phyloP scores from a whole-genome alignment of 2,113 vertebrate species.

The Malurus alboscapulatus region DNA sequence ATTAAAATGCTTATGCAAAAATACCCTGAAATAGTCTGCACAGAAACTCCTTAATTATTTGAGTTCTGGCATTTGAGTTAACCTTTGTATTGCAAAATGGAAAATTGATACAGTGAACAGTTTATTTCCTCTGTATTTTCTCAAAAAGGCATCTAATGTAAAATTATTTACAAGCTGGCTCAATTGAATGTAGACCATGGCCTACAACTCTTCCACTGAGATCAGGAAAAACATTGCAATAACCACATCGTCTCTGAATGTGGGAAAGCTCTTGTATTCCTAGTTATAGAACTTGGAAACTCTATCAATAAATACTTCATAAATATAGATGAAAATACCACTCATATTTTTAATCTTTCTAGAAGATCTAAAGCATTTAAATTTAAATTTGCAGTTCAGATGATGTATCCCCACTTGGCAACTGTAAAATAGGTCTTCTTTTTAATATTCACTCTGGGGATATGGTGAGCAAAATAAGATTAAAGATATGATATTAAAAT shows the following conservation, averaged over 20 bases:
- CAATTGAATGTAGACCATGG: background rate
- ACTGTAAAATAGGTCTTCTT: constrained; percentile 45
- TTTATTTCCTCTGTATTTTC: background rate
- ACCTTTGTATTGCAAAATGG: background rate
- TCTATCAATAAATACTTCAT: background rate
- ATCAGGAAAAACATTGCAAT: background rate
- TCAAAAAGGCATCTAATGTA: background rate
- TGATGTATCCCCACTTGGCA: constrained; percentile 42
- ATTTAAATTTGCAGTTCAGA: constrained; percentile 53
- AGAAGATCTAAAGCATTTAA: constrained; percentile 56
- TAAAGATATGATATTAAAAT: constrained; percentile 51
- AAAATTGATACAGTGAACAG: background rate
- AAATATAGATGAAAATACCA: constrained; percentile 50
- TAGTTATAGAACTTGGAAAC: background rate
- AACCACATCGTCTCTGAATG: background rate
- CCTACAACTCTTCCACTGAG: background rate
- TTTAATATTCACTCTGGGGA: constrained; percentile 40
- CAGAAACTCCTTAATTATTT: background rate
- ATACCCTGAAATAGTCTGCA: background rate
- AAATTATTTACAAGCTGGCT: background rate
- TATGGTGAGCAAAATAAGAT: constrained; percentile 46
- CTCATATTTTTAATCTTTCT: constrained; percentile 3
- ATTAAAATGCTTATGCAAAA: background rate
- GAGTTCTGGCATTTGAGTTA: background rate
- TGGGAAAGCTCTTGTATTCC: background rate